Evolutionary conservation across 2,797 vertebrate species (phyloP), one percentile per base, ranked within the genome.

Genomic region (Holocentrus rufus): DNA sequence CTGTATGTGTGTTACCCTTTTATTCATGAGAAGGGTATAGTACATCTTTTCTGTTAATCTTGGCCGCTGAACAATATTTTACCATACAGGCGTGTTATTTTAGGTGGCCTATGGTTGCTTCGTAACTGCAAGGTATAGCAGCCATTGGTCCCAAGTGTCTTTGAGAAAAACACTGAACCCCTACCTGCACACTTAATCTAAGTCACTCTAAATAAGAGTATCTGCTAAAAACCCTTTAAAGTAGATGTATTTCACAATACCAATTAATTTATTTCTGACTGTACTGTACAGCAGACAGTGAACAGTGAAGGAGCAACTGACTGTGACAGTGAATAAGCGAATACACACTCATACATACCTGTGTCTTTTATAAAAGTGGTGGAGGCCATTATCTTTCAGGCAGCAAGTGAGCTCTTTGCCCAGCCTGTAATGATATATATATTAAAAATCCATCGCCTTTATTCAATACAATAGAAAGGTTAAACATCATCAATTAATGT

Each of bases 321-420:
- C n/a, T 31, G 14, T 30, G 23, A 46, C 65, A 69, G 52, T 14
- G 61, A 65, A 72, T 7, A 49, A 18, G 22, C 9, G 64, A 49
- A 68, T 5, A 39, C 2, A 18, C 31, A 68, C 25, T 63, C 76
- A 22, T 90, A 90, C 87, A 22, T 90, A 90, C 87, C 88, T 85
- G 60, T 72, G 30, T 76, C 58, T 82, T 82, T 91, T 31, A 55
- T 27, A 10, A 65, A 80, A 79, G 47, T 4, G 47, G 18, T 17
- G 1, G 72, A 76, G 70, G 81, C 79, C 91, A 92, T 93, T 31
- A 69, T 91, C 44, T 50, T 50, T 25, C 22, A 25, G 36, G 22
- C 23, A 67, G 69, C 65, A 60, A 57, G 1, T 25, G 34, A 72
- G 64, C 17, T 67, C 67, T 87, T 71, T 22, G 68, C 81, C 68